phyloP scores from a whole-genome alignment of 1,140 invertebrate species.

The Thaumatotibia leucotreta region DNA sequence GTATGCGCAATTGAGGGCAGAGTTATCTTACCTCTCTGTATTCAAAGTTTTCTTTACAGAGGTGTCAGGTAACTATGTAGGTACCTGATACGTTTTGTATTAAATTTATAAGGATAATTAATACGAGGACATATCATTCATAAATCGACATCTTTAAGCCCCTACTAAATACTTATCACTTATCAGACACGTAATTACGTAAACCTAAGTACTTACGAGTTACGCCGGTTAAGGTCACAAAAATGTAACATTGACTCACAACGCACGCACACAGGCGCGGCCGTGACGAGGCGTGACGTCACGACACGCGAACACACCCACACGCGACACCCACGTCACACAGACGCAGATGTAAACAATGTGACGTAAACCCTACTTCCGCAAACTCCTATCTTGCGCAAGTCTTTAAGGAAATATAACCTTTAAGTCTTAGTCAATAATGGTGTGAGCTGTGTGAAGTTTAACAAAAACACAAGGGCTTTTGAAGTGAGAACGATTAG shows the following conservation, averaged over 20 bases:
- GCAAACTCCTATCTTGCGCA: neutral
- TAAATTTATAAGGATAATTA: too few species aligned
- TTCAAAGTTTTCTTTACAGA: too few species aligned
- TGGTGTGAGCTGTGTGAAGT: neutral
- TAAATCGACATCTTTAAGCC: too few species aligned
- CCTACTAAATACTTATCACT: too few species aligned
- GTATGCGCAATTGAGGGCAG: too few species aligned
- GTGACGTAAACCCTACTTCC: constrained; percentile 47
- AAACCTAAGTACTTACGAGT: constrained; percentile 31
- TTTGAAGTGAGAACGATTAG: neutral
- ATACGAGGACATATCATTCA: too few species aligned
- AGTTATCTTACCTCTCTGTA: too few species aligned
- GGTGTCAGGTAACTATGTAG: too few species aligned
- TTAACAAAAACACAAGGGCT: neutral
- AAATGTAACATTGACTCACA: constrained; percentile 67
- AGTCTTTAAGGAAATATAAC: neutral
- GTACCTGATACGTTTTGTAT: too few species aligned
- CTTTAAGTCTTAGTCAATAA: neutral
- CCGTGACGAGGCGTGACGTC: constrained; percentile 62
- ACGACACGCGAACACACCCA: constrained; percentile 65
- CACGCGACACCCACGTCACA: constrained; percentile 35
- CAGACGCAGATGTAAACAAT: constrained; percentile 56
- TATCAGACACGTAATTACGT: constrained; percentile 6
- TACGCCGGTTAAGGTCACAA: constrained; percentile 72
- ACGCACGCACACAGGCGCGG: constrained; percentile 40